Base-by-base conservation (phyloP, 2,888 invertebrate genomes). In the Junonia oenone region DNA sequence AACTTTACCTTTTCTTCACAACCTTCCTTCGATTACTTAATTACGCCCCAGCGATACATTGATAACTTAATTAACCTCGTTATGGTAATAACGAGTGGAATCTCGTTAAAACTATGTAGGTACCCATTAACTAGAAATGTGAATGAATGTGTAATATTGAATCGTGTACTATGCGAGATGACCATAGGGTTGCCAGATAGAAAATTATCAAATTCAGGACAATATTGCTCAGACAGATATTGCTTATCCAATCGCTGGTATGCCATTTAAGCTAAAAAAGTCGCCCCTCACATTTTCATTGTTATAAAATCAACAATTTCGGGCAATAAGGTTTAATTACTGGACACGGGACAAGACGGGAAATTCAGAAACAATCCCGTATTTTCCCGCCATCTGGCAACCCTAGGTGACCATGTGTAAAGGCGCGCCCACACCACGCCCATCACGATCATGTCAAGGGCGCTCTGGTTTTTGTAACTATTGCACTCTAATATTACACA, bases 351-450 rank as follows among this genome's bases (percentile, higher is more conserved):
- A n/a, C n/a, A n/a, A n/a, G n/a, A n/a, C n/a, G n/a, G n/a, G n/a
- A n/a, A n/a, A n/a, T n/a, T n/a, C n/a, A n/a, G n/a, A n/a, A n/a
- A n/a, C n/a, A n/a, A n/a, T n/a, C n/a, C n/a, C n/a, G n/a, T n/a
- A n/a, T n/a, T n/a, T n/a, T n/a, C n/a, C n/a, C n/a, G n/a, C n/a
- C n/a, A n/a, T n/a, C n/a, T n/a, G n/a, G n/a, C n/a, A n/a, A n/a
- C n/a, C n/a, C n/a, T n/a, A n/a, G n/a, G n/a, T n/a, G n/a, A n/a
- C 51, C 55, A 35, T 56, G 51, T 35, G 46, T 51, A 31, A 19
- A 46, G 37, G 51, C 56, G 51, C 46, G 46, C 47, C 51, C 38
- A 48, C 56, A 38, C 37, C 56, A 51, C 56, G 51, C 56, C 56
- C 45, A 45, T 50, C 45, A 47, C 51, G 27, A 26, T 6, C 47